phyloP scores from a whole-genome alignment of 2,888 invertebrate genomes.

The Heteromurus nitidus region DNA sequence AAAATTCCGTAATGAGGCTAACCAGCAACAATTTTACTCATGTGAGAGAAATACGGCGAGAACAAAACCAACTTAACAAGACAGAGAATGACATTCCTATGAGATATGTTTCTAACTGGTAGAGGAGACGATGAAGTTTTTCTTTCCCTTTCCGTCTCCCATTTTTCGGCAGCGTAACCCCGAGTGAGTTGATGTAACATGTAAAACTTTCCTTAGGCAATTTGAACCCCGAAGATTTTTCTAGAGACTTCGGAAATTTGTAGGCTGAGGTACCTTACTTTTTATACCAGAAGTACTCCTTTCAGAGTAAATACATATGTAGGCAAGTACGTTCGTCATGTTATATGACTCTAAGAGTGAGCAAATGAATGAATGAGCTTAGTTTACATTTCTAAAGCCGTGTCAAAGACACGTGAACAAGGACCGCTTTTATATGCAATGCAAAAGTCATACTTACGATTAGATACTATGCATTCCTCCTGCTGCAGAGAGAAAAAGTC shows the following conservation, averaged over 20 bases:
- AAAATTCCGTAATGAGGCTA: conserved; percentile 53
- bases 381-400: conserved; percentile 19
- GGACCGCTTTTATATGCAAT: conserved; percentile 29
- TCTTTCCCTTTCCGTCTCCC: conserved; percentile 1
- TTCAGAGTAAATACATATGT: conserved; percentile 7
- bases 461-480: background rate
- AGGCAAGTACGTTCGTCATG: too few species aligned
- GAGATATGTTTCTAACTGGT: conserved; percentile 40
- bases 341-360: background rate
- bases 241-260: too few species aligned
- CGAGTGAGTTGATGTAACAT: background rate
- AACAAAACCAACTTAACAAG: conserved; percentile 36
- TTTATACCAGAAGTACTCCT: too few species aligned
- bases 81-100: conserved; percentile 46
- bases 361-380: conserved; percentile 42
- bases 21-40: conserved; percentile 28
- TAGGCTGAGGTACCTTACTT: too few species aligned
- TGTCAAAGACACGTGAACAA: conserved; percentile 28
- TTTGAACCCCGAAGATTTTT: too few species aligned
- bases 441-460: conserved; percentile 15
- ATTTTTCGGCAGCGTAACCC: too few species aligned
- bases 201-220: conserved; percentile 21
- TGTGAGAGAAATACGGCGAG: conserved; percentile 5
- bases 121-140: conserved; percentile 19
- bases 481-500: background rate